Base-by-base conservation (phyloP, 2,888 invertebrate genomes). In the Pseudoips prasinana region DNA sequence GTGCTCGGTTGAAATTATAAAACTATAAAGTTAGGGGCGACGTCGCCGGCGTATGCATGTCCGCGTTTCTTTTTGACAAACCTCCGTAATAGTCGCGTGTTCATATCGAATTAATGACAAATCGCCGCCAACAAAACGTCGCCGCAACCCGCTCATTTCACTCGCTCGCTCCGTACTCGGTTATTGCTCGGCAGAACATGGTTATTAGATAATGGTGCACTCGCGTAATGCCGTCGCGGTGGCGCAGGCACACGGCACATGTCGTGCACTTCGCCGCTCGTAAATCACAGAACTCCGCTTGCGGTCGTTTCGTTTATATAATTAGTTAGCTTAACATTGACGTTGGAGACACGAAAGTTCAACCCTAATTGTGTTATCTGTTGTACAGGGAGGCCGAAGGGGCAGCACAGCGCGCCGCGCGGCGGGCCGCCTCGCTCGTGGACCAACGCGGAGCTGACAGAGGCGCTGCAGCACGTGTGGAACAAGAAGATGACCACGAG, bases 401-500 rank as follows among this genome's bases (percentile, higher is more conserved):
- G 96, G 25, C 96, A 96, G 69, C 96, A 96, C 84, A 95, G 95
- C 62, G 96, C 96, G 22, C 96, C 96, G 10, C 90, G 96, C 53
- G 96, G 96, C 10, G 96, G 96, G 7, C 96, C 96, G 7, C 96
- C 96, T 0, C 90, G 96, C 33, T 96, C 96, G 1, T 96, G 96
- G 96, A 96, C 96, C 44, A 96, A 96, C 83, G 95, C 95, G 20
- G 96, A 96, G 68, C 90, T 96, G 30, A 96, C 96, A 30, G 95
- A 96, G 81, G 96, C 96, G 1, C 90, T 96, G 31, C 96, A 96
- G 67, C 96, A 96, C 80, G 96, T 96, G n/a, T 96, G 96, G 96
- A 96, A 96, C 82, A 96, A 96, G 72, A 96, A 96, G 75, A 96
- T 96, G 96, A 96, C 96, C 46, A 96, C 96, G 25, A 96, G 96